These are phyloP conservation scores for Xiphorhynchus erythropygius DNA, from an alignment of 2,797 vertebrate genomes.

Conservation along the genomic window DNA sequence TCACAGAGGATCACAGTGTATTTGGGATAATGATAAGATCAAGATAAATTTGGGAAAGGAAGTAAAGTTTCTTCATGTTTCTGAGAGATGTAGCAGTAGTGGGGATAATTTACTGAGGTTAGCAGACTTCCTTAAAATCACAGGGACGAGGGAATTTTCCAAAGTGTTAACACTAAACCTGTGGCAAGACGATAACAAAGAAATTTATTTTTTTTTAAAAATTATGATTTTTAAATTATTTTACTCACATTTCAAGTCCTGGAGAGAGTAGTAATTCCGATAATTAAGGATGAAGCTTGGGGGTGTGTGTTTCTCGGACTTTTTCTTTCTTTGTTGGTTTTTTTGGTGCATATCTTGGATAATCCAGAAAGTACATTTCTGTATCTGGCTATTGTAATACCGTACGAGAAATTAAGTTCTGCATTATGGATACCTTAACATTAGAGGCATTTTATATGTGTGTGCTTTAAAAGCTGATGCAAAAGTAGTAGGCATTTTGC, in stretches of 20 bases:
- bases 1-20: fast-evolving
- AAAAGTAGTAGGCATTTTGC: background rate
- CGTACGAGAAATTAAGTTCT: background rate
- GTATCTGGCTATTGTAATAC: background rate
- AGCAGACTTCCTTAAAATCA: background rate
- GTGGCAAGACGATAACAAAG: background rate
- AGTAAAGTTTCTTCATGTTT: background rate
- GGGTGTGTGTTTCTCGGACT: fast-evolving
- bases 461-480: background rate
- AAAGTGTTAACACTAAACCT: background rate
- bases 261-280: background rate
- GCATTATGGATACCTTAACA: background rate
- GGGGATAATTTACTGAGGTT: background rate
- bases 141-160: background rate
- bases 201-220: too few species aligned
- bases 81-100: background rate
- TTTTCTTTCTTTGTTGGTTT: fast-evolving
- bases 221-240: background rate
- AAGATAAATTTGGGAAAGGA: background rate
- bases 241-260: background rate
- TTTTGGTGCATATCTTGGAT: background rate
- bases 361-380: background rate
- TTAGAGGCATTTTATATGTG: background rate
- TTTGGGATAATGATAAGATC: background rate
- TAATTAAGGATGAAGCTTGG: fast-evolving